Conservation (phyloP, 2,797 vertebrate genomes). For the Euthynnus affinis region DNA sequence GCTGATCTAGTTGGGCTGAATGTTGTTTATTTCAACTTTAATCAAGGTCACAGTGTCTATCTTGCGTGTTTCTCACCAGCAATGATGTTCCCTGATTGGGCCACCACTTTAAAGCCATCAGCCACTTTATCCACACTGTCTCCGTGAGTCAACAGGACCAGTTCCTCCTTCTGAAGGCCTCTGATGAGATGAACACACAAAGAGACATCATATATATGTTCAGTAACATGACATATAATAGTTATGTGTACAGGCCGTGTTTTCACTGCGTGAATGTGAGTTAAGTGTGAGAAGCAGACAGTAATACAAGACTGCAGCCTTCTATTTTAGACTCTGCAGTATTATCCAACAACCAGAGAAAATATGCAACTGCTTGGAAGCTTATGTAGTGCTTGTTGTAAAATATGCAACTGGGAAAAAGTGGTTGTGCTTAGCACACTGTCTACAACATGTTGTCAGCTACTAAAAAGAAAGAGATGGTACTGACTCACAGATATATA, state of each 20-base stretch:
- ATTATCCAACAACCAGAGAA: conserved; percentile 33
- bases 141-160: conserved; percentile 96
- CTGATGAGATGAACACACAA: conserved; percentile 75
- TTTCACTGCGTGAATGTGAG: conserved; percentile 15
- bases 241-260: background rate
- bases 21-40: too few relatives aligned
- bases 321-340: conserved; percentile 46
- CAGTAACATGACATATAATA: background rate
- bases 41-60: background rate
- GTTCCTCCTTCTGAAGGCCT: conserved; percentile 97
- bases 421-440: background rate
- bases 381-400: conserved; percentile 30
- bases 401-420: conserved; percentile 32
- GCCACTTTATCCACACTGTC: conserved; percentile 99
- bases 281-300: conserved; percentile 4
- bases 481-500: background rate
- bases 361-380: conserved; percentile 38
- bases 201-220: conserved; percentile 12
- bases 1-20: too few relatives aligned
- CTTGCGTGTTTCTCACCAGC: conserved; percentile 86
- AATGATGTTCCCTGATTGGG: conserved; percentile 96
- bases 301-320: conserved; percentile 29
- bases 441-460: background rate
- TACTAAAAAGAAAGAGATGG: background rate
- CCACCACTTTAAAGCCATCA: conserved; percentile 98